Percentiles rank a stretch among this genome's conserved stretches.
Conservation (phyloP, 2,113 vertebrate species). For the Catharus fuscescens region DNA sequence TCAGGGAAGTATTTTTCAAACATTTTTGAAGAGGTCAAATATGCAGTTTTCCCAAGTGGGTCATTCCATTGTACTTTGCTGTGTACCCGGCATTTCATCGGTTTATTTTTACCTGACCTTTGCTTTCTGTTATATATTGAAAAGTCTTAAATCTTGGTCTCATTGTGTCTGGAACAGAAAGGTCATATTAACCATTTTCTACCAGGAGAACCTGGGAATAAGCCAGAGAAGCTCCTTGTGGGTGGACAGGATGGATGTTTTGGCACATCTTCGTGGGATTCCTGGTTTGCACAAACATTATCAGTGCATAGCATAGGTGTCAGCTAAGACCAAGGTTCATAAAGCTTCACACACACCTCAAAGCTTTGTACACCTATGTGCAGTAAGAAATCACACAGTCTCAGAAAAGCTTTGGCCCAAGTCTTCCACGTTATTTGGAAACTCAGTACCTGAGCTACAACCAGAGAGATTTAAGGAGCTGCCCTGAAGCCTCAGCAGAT, state of each 20-base stretch:
- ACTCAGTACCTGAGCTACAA: neutral
- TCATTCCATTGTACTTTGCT: neutral
- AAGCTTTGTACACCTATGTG: neutral
- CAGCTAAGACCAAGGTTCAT: neutral
- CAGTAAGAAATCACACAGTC: neutral
- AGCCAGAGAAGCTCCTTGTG: neutral
- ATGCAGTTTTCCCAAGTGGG: neutral
- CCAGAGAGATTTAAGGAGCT: neutral
- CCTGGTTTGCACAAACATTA: neutral
- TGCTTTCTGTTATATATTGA: neutral
- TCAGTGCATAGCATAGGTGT: neutral
- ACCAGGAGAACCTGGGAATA: neutral
- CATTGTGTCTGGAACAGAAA: neutral
- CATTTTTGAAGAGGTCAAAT: neutral
- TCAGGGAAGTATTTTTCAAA: neutral
- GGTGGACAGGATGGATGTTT: neutral
- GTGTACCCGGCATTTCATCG: neutral
- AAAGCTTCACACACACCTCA: neutral
- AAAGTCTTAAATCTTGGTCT: neutral
- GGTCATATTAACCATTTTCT: neutral
- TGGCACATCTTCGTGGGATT: neutral
- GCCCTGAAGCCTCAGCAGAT: neutral
- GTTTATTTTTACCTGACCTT: neutral
- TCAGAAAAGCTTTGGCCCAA: neutral
- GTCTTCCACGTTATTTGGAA: neutral